These are phyloP conservation scores for Cinclus cinclus DNA, from an alignment of 2,113 vertebrate species.

Conservation along the genomic window DNA sequence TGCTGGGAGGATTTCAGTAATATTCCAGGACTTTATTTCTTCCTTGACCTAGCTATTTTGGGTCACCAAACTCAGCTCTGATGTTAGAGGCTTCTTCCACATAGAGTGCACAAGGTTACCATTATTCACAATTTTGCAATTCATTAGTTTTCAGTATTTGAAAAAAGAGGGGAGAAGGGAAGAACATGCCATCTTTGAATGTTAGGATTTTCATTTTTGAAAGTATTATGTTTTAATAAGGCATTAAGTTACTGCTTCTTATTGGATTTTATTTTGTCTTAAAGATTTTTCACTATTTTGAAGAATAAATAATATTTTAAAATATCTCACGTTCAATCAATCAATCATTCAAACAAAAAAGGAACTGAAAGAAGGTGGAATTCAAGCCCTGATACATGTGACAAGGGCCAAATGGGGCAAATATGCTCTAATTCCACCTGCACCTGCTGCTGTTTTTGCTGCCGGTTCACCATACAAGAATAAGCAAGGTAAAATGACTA, in stretches of 20 bases:
- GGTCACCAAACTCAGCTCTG: conserved; percentile 52
- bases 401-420: background rate
- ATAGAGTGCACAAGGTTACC: conserved; percentile 39
- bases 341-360: background rate
- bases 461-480: background rate
- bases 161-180: conserved; percentile 13
- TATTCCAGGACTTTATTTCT: conserved; percentile 52
- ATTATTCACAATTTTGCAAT: conserved; percentile 42
- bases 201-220: background rate
- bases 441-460: background rate
- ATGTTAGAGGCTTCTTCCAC: conserved; percentile 42
- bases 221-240: conserved; percentile 17
- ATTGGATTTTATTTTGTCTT: background rate
- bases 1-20: conserved; percentile 42
- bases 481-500: background rate
- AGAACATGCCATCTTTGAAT: background rate
- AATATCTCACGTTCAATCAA: background rate
- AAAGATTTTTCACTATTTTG: background rate
- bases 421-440: background rate
- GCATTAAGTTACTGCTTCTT: background rate
- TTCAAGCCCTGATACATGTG: background rate
- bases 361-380: background rate
- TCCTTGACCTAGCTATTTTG: conserved; percentile 36
- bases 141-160: conserved; percentile 51
- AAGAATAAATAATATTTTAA: background rate